phyloP scores from a whole-genome alignment of 2,797 vertebrate genomes.

The Pterois miles region DNA sequence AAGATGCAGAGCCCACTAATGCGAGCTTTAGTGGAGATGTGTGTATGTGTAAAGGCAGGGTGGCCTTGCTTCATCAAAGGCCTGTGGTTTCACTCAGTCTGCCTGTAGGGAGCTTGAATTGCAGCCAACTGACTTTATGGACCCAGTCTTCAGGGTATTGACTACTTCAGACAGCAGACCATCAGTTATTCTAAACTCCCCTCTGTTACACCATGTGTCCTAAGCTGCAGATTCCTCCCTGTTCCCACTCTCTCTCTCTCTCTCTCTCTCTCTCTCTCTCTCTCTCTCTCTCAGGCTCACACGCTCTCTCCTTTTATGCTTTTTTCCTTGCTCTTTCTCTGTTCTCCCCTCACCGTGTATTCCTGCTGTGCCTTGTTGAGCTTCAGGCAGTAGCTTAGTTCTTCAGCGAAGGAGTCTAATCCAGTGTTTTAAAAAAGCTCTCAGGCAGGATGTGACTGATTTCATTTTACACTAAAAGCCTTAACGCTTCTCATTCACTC shows the following conservation, averaged over 20 bases:
- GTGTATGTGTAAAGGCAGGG: conserved; percentile 50
- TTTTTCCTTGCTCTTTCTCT: conserved; percentile 21
- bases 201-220: conserved; percentile 27
- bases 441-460: conserved; percentile 66
- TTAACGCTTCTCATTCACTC: conserved; percentile 57
- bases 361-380: conserved; percentile 50
- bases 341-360: conserved; percentile 24
- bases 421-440: conserved; percentile 68
- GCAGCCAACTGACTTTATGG: conserved; percentile 48
- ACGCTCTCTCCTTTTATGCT: not conserved
- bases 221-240: conserved; percentile 30
- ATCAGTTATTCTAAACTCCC: conserved; percentile 58
- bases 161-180: conserved; percentile 41
- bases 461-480: conserved; percentile 70
- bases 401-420: conserved; percentile 56
- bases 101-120: conserved; percentile 34
- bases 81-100: conserved; percentile 18
- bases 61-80: conserved; percentile 40
- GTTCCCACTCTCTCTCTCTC: conserved; percentile 13
- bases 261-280: not conserved
- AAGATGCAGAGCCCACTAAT: conserved; percentile 57
- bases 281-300: not conserved
- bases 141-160: conserved; percentile 45
- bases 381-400: conserved; percentile 64
- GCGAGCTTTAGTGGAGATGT: conserved; percentile 58